Conservation (phyloP, 2,113 vertebrate genomes). For the Phyllostomus discolor region DNA sequence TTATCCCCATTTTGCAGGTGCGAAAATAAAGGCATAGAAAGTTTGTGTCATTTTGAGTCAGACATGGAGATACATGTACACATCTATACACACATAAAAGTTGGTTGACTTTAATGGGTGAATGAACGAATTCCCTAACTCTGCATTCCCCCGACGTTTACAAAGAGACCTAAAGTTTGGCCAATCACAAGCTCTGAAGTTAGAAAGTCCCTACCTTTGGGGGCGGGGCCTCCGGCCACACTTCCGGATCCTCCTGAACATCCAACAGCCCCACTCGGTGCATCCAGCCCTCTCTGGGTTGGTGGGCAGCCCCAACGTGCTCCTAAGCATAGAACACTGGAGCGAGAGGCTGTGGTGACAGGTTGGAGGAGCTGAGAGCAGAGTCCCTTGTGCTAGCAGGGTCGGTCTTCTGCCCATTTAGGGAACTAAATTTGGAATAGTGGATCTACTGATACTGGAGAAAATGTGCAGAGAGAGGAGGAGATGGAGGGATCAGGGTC, state of each 20-base stretch:
- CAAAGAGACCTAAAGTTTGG: neutral
- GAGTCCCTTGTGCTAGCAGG: neutral
- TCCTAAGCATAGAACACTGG: neutral
- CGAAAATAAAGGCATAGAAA: neutral
- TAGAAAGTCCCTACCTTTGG: neutral
- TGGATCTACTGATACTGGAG: neutral
- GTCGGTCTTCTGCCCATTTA: neutral
- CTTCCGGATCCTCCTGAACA: neutral
- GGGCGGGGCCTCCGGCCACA: neutral
- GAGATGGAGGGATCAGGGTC: neutral
- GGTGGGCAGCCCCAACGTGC: neutral
- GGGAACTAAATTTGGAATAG: neutral
- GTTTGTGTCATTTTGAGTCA: neutral
- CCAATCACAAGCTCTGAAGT: neutral
- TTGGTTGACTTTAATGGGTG: neutral
- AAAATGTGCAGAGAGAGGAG: neutral
- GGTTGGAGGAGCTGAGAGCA: neutral
- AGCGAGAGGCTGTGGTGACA: neutral
- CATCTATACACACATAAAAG: neutral
- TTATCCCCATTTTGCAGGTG: conserved; percentile 9
- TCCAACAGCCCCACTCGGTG: accelerated
- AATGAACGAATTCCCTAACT: neutral
- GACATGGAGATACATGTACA: neutral
- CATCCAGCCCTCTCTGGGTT: neutral
- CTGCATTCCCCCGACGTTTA: neutral